Evolutionary conservation across 2,797 vertebrate genomes (phyloP).

Genomic region (Eurystomus glaucurus): DNA sequence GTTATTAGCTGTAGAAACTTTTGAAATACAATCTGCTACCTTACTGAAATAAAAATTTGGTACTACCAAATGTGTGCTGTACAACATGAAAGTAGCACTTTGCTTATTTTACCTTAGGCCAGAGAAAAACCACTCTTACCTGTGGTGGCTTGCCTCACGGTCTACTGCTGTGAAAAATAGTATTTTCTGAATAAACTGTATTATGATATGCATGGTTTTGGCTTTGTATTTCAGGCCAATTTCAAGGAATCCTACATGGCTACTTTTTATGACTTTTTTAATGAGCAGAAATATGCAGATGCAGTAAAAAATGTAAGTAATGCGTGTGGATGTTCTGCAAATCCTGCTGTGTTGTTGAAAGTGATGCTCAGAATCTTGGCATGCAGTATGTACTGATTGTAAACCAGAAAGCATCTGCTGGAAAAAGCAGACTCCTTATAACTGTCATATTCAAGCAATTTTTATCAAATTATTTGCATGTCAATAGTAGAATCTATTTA

Average conservation of each 20-base stretch:
- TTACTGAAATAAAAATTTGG: not conserved
- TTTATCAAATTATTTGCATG: not conserved
- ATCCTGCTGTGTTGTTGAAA: not conserved
- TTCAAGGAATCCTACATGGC: slow-evolving; percentile 99
- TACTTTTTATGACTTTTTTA: slow-evolving; percentile 97
- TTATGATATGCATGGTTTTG: not conserved
- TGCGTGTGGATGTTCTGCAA: not conserved
- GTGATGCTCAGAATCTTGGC: not conserved
- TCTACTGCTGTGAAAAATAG: slow-evolving; percentile 4
- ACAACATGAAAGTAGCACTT: not conserved
- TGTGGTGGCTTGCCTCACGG: not conserved
- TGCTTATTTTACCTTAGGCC: not conserved
- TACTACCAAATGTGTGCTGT: not conserved
- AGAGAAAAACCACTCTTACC: not conserved
- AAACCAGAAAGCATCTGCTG: not conserved
- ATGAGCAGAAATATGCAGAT: slow-evolving; percentile 98
- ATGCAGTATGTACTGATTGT: not conserved
- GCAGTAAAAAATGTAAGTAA: slow-evolving; percentile 97
- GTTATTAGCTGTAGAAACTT: not conserved
- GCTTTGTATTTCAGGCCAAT: slow-evolving; percentile 90
- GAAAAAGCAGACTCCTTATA: not conserved
- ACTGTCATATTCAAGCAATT: not conserved
- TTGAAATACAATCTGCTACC: not conserved
- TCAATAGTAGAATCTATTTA: not conserved
- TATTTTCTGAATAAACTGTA: slow-evolving; percentile 1